Evolutionary conservation across 2,797 vertebrate genomes (phyloP).

Genomic region (Siniperca scherzeri): DNA sequence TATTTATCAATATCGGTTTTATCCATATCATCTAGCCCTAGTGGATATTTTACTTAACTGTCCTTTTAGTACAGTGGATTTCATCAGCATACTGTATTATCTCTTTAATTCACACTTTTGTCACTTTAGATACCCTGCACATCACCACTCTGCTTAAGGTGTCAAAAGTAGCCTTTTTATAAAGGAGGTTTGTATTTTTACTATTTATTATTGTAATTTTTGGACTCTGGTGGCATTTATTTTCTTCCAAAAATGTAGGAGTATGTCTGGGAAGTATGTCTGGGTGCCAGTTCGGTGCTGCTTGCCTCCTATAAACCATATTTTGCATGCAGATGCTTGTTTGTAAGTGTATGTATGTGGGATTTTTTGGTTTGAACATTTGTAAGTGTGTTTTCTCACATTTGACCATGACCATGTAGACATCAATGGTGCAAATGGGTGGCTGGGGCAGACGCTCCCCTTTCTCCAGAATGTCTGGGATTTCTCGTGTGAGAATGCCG

Average conservation of each 20-base stretch:
- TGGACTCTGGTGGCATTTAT: too few species aligned
- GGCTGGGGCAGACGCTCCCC: constrained; percentile 96
- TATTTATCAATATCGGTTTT: too few species aligned
- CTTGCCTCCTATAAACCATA: not conserved
- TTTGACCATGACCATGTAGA: constrained; percentile 99
- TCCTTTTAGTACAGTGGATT: too few species aligned
- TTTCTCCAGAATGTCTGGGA: constrained; percentile 97
- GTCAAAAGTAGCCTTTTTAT: not conserved
- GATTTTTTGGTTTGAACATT: not conserved
- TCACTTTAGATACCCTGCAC: not conserved
- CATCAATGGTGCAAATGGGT: constrained; percentile 97
- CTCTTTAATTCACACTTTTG: not conserved
- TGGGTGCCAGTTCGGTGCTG: too few species aligned
- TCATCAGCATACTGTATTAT: not conserved
- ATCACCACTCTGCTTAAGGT: too few species aligned
- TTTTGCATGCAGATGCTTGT: not conserved
- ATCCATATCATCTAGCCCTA: too few species aligned
- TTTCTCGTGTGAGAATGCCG: constrained; percentile 95
- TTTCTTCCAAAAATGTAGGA: not conserved
- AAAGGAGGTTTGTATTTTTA: not conserved
- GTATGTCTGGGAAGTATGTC: not conserved
- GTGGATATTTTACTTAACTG: too few species aligned
- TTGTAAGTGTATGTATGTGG: not conserved
- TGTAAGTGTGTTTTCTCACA: constrained; percentile 82
- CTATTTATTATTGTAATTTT: not conserved